Evolutionary conservation across 1,140 invertebrate species (phyloP).

Genomic region (Bombus haemorrhoidalis): DNA sequence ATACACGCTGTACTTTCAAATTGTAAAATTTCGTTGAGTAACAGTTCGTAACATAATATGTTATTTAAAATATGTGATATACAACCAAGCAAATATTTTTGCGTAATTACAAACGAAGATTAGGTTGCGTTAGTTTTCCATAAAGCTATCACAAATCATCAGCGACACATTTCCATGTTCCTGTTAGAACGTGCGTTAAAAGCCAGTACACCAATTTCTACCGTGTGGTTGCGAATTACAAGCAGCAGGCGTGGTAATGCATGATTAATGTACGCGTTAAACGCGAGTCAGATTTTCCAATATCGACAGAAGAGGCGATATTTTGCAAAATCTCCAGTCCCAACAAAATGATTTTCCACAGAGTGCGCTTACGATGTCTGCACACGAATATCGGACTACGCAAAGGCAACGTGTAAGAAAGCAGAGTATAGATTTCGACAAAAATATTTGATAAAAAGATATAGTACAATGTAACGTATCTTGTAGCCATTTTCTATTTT

Average conservation of each 20-base stretch:
- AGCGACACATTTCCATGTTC: background rate
- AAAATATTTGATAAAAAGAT: too few species aligned
- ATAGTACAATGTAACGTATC: too few species aligned
- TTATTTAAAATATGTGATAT: background rate
- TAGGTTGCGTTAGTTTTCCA: background rate
- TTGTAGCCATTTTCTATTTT: too few species aligned
- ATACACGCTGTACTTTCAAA: too few species aligned
- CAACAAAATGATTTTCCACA: background rate
- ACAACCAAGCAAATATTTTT: background rate
- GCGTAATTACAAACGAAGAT: background rate
- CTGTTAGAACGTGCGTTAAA: background rate
- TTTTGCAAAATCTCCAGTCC: background rate
- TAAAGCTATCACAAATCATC: background rate
- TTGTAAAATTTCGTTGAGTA: background rate
- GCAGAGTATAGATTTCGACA: too few species aligned
- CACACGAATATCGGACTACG: too few species aligned
- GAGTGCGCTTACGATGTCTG: background rate
- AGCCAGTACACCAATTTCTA: background rate
- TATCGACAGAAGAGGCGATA: background rate
- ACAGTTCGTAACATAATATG: too few species aligned
- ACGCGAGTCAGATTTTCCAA: constrained; percentile 20
- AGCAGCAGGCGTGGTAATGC: background rate
- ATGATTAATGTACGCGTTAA: background rate
- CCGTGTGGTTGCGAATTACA: background rate
- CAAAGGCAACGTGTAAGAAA: too few species aligned